Evolutionary conservation across 2,113 vertebrate genomes (phyloP), one percentile per base, ranked within the genome.

Genomic region (Callospermophilus lateralis): DNA sequence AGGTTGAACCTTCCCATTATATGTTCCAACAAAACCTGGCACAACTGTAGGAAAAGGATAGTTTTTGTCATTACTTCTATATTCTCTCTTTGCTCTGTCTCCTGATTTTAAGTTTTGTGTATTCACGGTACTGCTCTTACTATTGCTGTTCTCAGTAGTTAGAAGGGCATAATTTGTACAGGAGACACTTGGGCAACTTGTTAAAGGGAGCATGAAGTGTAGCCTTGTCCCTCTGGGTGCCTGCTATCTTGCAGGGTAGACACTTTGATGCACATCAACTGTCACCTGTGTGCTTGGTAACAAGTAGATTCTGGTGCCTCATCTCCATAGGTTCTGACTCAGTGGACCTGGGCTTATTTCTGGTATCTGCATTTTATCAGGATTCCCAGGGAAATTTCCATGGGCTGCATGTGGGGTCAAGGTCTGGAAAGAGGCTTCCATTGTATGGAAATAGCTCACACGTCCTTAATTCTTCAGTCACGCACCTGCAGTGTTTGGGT

Each of bases 261-360:
- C 6, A 11, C 48, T 42, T 6, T 0, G 16, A 32, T 37, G 20
- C 7, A 3, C 12, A 16, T 26, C 2, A 34, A 6, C n/a, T 37
- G 48, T 83, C 22, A 26, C 8, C 37, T 65, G 11, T 4, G 37
- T 39, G 32, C 45, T 58, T 55, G 8, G 8, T 34, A 16, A 30
- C 24, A 42, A 13, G 39, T 30, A 76, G 30, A 6, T 70, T 37
- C 15, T 10, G 32, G 5, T 28, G 39, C 34, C 28, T 83, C 4
- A 16, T 74, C 10, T 34, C 22, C 11, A 0, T 9, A 3, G 30
- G 32, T 77, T 92, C 48, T 81, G 37, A 45, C 70, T n/a, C 22
- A n/a, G 30, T 24, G 53, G 12, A 1, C 55, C 37, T 7, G 30
- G 76, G 26, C 20, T 84, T 4, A 37, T 37, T 63, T 22, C 53